These are phyloP conservation scores for Aspidapion aeneum DNA, from an alignment of 2,888 invertebrate genomes.

Conservation along the genomic window DNA sequence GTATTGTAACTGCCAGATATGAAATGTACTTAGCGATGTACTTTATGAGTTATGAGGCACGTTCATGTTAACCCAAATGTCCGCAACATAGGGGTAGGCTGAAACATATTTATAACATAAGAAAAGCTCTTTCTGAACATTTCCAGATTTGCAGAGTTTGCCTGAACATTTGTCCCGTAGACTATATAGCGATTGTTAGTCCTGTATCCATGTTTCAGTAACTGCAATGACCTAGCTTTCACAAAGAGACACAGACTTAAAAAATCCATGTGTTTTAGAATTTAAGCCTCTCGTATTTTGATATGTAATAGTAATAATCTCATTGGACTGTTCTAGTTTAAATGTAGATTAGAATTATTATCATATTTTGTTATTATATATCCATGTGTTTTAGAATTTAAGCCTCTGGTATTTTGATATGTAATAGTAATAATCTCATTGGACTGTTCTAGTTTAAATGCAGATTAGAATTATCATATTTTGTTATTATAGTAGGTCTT, in stretches of 20 bases:
- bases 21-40: too few relatives aligned
- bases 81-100: too few relatives aligned
- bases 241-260: neutral
- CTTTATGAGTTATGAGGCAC: too few relatives aligned
- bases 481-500: neutral
- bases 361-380: too few relatives aligned
- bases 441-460: neutral
- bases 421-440: too few relatives aligned
- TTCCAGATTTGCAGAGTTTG: neutral
- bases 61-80: too few relatives aligned
- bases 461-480: neutral
- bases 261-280: conserved; percentile 1
- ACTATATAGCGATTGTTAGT: neutral
- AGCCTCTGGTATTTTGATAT: too few relatives aligned
- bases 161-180: neutral
- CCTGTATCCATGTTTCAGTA: conserved; percentile 3
- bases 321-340: neutral
- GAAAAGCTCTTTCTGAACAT: too few relatives aligned
- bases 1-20: too few relatives aligned
- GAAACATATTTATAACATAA: too few relatives aligned
- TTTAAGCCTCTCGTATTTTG: neutral
- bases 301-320: neutral
- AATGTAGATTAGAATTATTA: too few relatives aligned
- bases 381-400: too few relatives aligned
- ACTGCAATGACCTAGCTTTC: neutral